These are phyloP conservation scores for Hydrolagus colliei DNA, from an alignment of 2,797 vertebrate genomes.

Conservation along the genomic window DNA sequence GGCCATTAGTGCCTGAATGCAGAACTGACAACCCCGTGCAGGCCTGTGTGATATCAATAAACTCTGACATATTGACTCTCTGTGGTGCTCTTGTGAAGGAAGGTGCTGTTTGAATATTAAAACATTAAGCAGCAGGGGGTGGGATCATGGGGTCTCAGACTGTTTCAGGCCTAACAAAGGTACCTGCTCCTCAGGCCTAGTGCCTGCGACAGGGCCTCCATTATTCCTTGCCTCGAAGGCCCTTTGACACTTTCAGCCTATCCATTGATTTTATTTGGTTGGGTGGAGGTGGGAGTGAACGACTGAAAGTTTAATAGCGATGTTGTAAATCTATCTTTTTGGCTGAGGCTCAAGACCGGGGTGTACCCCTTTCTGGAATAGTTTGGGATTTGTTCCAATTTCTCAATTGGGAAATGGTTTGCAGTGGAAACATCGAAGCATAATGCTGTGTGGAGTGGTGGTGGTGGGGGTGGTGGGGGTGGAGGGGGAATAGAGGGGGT, in stretches of 20 bases:
- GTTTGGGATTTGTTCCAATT: too few relatives aligned
- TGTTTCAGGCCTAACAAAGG: conserved; percentile 29
- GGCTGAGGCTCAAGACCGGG: too few relatives aligned
- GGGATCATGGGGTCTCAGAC: conserved; percentile 36
- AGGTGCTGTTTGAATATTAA: conserved; percentile 71
- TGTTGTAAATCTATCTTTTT: too few relatives aligned
- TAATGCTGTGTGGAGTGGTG: conserved; percentile 39
- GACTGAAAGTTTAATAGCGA: neutral
- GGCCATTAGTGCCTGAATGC: conserved; percentile 67
- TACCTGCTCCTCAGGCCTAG: conserved; percentile 31
- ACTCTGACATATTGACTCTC: conserved; percentile 69
- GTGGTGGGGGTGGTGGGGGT: conserved; percentile 44
- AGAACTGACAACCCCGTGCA: conserved; percentile 74
- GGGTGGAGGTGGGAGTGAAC: neutral
- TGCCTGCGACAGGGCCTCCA: conserved; percentile 22
- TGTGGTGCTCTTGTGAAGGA: conserved; percentile 62
- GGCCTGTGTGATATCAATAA: conserved; percentile 73
- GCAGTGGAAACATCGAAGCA: too few relatives aligned
- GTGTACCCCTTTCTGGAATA: too few relatives aligned
- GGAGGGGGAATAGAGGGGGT: conserved; percentile 41
- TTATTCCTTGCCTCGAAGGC: conserved; percentile 17
- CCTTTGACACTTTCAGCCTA: conserved; percentile 12
- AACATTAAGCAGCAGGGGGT: conserved; percentile 52
- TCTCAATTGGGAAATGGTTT: too few relatives aligned
- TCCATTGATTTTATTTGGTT: conserved; percentile 18